Conservation (phyloP, 2,113 vertebrate species). For the Podocnemis expansa region DNA sequence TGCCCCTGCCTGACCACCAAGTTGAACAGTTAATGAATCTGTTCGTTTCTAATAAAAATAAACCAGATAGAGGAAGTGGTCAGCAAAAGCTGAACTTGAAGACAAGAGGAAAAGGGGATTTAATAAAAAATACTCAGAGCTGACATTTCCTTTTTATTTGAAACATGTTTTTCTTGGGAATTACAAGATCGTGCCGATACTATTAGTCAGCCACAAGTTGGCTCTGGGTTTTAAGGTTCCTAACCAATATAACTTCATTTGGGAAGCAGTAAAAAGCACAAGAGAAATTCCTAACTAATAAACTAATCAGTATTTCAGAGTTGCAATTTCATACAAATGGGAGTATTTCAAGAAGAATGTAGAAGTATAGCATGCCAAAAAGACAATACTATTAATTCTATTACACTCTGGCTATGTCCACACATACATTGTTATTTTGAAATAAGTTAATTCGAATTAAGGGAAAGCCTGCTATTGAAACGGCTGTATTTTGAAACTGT, state of each 20-base stretch:
- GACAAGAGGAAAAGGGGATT: slow-evolving; percentile 58
- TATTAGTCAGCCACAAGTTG: slow-evolving; percentile 48
- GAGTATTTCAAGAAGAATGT: slow-evolving; percentile 45
- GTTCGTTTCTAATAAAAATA: slow-evolving; percentile 93
- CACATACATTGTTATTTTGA: too few relatives aligned
- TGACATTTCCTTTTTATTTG: slow-evolving; percentile 77
- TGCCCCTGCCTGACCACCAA: slow-evolving; percentile 77
- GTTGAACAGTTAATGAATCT: slow-evolving; percentile 82
- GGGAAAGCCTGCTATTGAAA: too few relatives aligned
- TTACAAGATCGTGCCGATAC: slow-evolving; percentile 53
- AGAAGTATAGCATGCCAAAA: slow-evolving; percentile 25
- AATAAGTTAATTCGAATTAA: too few relatives aligned
- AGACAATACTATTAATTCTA: slow-evolving; percentile 21
- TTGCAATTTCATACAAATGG: slow-evolving; percentile 41
- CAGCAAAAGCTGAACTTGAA: slow-evolving; percentile 74
- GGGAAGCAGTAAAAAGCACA: slow-evolving; percentile 47
- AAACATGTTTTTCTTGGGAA: slow-evolving; percentile 66
- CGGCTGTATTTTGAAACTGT: too few relatives aligned
- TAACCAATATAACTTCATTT: slow-evolving; percentile 34
- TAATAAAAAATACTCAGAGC: slow-evolving; percentile 63
- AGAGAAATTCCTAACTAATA: slow-evolving; percentile 46
- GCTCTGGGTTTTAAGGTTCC: slow-evolving; percentile 42
- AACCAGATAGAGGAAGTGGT: slow-evolving; percentile 90
- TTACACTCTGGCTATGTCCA: too few relatives aligned
- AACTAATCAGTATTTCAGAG: slow-evolving; percentile 41